Evolutionary conservation across 2,888 invertebrate genomes (phyloP), one percentile per base, ranked within the genome.

Genomic region (Polietes domitor): DNA sequence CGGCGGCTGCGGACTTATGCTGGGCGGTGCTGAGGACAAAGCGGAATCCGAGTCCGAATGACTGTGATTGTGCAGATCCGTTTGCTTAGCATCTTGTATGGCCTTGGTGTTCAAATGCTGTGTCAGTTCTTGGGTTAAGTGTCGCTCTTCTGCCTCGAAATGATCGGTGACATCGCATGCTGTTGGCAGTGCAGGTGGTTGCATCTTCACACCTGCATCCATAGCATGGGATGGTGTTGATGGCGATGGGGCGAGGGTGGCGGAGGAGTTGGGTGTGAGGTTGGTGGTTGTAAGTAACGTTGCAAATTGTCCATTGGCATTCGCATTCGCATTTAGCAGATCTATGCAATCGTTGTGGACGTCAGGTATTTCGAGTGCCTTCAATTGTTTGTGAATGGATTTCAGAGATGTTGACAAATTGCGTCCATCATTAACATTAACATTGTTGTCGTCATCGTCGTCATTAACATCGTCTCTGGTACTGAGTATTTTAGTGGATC

Each of bases 21-120:
- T 95, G 85, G 95, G 94, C 80, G 95, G 95, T 85, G 94, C 95
- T 86, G 95, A 95, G 85, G 95, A 95, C 86, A 95, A 92, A 81
- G 95, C 95, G 70, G 95, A 95, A 89, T 95, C 95, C 86, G 94
- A 94, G 92, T 95, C 95, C 86, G 94, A 94, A 88, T 89, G 89
- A 86, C 88, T 47, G 21, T 61, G 47, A 4, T 85, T 83, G 50
- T 79, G 26, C 41, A 72, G 76, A 24, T 78, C 77, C 24, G 63
- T 68, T 70, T 83, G 71, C 28, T 80, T 70, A 58, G 77, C 74
- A 73, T 84, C 76, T 76, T 84, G 73, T 84, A 81, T 81, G 81
- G 81, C 84, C 70, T 84, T 84, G 1, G 58, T 24, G 70, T 84
- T 84, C 76, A 84, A 81, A 79, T 84, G 84, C 72, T 84, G 84